phyloP scores from a whole-genome alignment of 2,113 vertebrate species.

The Dasyprocta punctata region DNA sequence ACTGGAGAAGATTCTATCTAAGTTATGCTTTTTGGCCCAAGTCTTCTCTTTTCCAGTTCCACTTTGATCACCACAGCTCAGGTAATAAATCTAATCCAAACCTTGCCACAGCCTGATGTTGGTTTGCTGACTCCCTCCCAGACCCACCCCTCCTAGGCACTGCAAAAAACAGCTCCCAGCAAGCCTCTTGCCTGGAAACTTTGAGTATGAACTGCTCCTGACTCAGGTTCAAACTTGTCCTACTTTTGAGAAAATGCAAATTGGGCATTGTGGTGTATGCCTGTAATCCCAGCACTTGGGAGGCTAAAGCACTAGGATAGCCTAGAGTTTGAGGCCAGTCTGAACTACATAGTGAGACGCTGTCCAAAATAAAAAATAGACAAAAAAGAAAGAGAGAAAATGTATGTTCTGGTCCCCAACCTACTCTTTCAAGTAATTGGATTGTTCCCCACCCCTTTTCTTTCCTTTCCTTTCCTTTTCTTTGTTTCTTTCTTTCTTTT shows the following conservation, averaged over 20 bases:
- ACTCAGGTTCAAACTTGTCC: background rate
- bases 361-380: background rate
- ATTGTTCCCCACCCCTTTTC: no score
- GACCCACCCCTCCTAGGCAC: rapidly evolving
- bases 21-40: background rate
- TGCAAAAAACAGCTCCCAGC: background rate
- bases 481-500: no score
- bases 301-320: background rate
- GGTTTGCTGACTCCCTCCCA: background rate
- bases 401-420: background rate
- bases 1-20: background rate
- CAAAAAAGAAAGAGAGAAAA: background rate
- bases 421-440: no score
- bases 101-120: background rate
- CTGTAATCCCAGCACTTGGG: background rate
- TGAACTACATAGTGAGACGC: background rate
- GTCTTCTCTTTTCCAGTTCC: background rate
- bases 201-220: background rate
- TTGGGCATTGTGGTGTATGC: background rate
- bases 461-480: no score
- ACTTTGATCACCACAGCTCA: background rate
- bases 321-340: background rate
- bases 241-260: background rate
- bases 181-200: background rate
- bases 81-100: background rate